A percentile compares a stretch with the other conserved stretches of the same genome.
Evolutionary conservation across 2,113 vertebrate species (phyloP).

Genomic region (Actinemys pallida): DNA sequence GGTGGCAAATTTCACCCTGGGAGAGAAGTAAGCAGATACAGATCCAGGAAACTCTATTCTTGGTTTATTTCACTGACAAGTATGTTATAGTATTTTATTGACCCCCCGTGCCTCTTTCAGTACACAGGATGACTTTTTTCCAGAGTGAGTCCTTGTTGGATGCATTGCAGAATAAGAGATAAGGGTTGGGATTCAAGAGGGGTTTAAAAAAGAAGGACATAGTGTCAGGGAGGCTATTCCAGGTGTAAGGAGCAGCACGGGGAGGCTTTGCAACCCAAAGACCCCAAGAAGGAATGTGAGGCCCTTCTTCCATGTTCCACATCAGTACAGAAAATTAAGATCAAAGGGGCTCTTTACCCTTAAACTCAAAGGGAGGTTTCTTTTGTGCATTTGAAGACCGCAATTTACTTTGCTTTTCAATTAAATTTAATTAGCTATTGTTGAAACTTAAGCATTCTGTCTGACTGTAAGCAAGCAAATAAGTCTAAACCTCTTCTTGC

Average conservation of each 20-base stretch:
- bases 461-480: neutral
- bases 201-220: neutral
- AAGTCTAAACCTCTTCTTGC: neutral
- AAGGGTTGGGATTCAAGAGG: neutral
- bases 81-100: neutral
- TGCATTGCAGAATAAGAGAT: too few species aligned
- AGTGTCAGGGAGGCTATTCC: neutral
- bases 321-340: neutral
- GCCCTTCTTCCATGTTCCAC: neutral
- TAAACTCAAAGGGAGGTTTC: neutral
- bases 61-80: neutral
- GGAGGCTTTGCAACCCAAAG: neutral
- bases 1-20: neutral
- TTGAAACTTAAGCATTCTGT: neutral
- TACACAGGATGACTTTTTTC: neutral
- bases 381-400: neutral
- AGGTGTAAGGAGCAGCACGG: neutral
- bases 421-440: neutral
- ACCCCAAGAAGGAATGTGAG: neutral
- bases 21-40: neutral
- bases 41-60: neutral
- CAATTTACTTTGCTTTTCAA: constrained; percentile 20
- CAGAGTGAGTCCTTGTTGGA: neutral
- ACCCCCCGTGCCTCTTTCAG: neutral
- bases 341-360: neutral